Evolutionary conservation across 2,113 vertebrate genomes (phyloP).

Genomic region (Echinops telfairi): DNA sequence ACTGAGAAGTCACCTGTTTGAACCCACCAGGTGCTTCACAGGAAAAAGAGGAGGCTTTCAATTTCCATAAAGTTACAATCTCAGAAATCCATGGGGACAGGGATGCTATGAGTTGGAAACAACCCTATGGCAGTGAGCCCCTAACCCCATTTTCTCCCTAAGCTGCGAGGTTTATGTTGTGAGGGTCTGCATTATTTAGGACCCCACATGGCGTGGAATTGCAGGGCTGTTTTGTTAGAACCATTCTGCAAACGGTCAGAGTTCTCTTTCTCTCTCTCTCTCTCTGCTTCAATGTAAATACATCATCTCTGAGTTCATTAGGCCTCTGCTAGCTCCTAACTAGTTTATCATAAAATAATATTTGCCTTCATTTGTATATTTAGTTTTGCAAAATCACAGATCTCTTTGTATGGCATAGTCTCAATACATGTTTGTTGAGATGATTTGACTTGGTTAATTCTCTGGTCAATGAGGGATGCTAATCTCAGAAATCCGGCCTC

Average conservation of each 20-base stretch:
- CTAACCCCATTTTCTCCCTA: not conserved
- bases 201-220: not conserved
- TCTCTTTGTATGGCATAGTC: constrained; percentile 66
- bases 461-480: constrained; percentile 73
- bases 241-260: not conserved
- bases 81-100: no score
- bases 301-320: constrained; percentile 54
- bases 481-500: constrained; percentile 51
- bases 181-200: not conserved
- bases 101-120: no score
- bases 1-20: no score
- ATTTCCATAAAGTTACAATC: no score
- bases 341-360: constrained; percentile 63
- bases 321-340: constrained; percentile 43
- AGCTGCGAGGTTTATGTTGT: not conserved
- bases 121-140: not conserved
- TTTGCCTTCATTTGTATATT: constrained; percentile 53
- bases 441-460: constrained; percentile 72
- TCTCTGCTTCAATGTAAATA: not conserved
- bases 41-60: no score
- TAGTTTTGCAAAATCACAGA: constrained; percentile 72
- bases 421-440: constrained; percentile 76
- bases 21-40: no score
- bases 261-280: no score
- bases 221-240: not conserved